Evolutionary conservation across 2,797 vertebrate genomes (phyloP).

Genomic region (Leucoraja ocellata): DNA sequence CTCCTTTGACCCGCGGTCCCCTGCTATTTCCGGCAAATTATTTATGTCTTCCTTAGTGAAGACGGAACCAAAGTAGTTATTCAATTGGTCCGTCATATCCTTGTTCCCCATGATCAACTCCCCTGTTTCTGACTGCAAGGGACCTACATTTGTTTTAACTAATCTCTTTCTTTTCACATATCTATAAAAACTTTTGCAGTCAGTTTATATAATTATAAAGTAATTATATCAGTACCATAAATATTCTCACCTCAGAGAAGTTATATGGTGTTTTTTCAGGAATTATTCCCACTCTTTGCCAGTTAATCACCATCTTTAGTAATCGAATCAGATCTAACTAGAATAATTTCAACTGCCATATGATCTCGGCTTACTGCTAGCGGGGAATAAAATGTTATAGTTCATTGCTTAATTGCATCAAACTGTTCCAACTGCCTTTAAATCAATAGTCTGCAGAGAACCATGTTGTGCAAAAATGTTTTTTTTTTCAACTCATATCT

Average conservation of each 20-base stretch:
- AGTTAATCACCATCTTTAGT: background rate
- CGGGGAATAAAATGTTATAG: background rate
- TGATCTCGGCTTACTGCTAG: background rate
- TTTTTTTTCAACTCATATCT: too few relatives aligned
- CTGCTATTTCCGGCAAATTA: too few relatives aligned
- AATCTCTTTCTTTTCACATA: too few relatives aligned
- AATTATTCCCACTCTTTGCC: background rate
- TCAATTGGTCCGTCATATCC: too few relatives aligned
- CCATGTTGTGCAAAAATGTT: background rate
- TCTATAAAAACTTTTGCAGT: too few relatives aligned
- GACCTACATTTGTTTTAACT: too few relatives aligned
- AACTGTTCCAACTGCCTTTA: background rate
- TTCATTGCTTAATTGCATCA: background rate
- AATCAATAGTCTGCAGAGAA: background rate
- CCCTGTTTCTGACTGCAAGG: too few relatives aligned
- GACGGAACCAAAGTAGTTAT: too few relatives aligned
- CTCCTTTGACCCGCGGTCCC: too few relatives aligned
- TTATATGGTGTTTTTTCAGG: background rate
- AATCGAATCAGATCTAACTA: background rate
- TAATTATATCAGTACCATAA: background rate
- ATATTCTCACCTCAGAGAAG: background rate
- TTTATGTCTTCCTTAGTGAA: too few relatives aligned
- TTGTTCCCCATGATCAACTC: too few relatives aligned
- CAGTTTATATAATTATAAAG: too few relatives aligned
- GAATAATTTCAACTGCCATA: background rate